phyloP scores from a whole-genome alignment of 37 sponge, comb jelly and placozoan species.

The Halisarca cf. caerulea region DNA sequence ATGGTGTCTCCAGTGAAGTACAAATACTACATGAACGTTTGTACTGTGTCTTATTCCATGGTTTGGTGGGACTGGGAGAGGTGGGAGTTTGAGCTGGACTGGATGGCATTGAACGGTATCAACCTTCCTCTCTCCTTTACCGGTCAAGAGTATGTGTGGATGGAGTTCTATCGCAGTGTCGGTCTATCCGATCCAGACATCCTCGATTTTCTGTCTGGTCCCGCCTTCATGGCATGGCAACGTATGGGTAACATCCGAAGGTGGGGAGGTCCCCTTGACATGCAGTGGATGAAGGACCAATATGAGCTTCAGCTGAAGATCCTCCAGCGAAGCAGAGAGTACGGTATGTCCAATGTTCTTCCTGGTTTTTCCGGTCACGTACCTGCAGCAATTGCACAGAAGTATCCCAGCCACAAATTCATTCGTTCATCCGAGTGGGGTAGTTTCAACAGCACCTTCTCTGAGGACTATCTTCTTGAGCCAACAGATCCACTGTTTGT shows the following conservation, averaged over 20 bases:
- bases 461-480: slow-evolving; percentile 32
- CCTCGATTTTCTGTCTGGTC: slow-evolving; percentile 20
- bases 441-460: slow-evolving; percentile 38
- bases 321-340: slow-evolving; percentile 21
- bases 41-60: slow-evolving; percentile 36
- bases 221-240: slow-evolving; percentile 49
- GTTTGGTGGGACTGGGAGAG: slow-evolving; percentile 51
- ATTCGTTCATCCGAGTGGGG: slow-evolving; percentile 19
- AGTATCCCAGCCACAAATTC: slow-evolving; percentile 27
- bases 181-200: slow-evolving; percentile 26
- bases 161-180: slow-evolving; percentile 19
- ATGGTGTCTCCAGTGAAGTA: slow-evolving; percentile 32
- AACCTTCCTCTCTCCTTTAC: slow-evolving; percentile 53
- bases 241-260: slow-evolving; percentile 45
- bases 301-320: slow-evolving; percentile 17
- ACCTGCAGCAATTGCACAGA: slow-evolving; percentile 8
- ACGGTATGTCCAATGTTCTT: slow-evolving; percentile 38
- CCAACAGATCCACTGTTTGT: slow-evolving; percentile 42
- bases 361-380: slow-evolving; percentile 50
- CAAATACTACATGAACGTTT: slow-evolving; percentile 38
- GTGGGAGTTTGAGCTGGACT: slow-evolving; percentile 44
- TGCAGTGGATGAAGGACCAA: slow-evolving; percentile 18
- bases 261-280: slow-evolving; percentile 52
- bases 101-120: slow-evolving; percentile 52
- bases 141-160: slow-evolving; percentile 44